Evolutionary conservation across 1,140 invertebrate genomes (phyloP), one percentile per base, ranked within the genome.

Genomic region (Frieseomelitta varia): DNA sequence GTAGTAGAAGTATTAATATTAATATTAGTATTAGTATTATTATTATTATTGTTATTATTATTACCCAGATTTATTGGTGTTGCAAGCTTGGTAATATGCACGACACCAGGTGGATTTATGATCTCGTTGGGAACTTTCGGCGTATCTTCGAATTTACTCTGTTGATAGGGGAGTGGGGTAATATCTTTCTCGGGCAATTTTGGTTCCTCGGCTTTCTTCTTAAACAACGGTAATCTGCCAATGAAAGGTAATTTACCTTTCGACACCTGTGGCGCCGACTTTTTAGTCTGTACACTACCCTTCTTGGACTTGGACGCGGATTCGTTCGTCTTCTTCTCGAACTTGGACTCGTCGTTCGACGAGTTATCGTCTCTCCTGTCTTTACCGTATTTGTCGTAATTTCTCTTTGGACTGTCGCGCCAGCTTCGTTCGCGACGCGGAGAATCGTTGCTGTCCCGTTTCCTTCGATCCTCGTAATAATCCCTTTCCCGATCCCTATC

Each of bases 161-260:
- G 93, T 34, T 91, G 89, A 55, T 95, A 95, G 0, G 94, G 94
- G 10, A 95, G 76, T 0, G 94, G 92, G 0, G 93, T 87, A 2
- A 94, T 92, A 56, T 95, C 94, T 39, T 94, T 95, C 21, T 95
- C 94, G 11, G 92, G 91, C 27, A 92, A 39, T 58, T 94, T 94
- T 8, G 93, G 92, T 56, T 95, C 95, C 63, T 95, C 95, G 0
- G 90, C 88, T 81, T 96, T 96, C 75, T 97, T 97, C 86, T 97
- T 97, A 74, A 97, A 96, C 61, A 97, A 91, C 3, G 96, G 97
- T 93, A 97, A 96, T 87, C 96, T 93, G 1, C 96, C 97, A 73
- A 97, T 97, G 81, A 97, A 97, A 0, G 96, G 96, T 56, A 97
- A 87, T 88, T 97, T 97, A n/a, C 96, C 94, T 67, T 94, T 95